These are phyloP conservation scores for Chlamydotis undulata DNA, from an alignment of 2,113 vertebrate species.

Conservation along the genomic window DNA sequence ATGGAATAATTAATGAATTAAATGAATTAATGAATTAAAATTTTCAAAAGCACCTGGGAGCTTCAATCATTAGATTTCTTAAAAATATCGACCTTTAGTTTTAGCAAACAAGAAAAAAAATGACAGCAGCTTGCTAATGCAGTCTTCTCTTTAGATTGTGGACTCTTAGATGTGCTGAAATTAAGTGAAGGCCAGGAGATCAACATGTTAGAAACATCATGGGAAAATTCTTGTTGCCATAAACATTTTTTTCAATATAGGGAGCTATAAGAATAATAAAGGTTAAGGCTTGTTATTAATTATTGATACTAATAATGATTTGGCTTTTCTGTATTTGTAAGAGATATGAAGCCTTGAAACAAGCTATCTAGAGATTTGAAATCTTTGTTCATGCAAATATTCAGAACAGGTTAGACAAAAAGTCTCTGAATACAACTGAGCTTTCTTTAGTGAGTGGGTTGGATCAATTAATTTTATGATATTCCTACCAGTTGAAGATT, in stretches of 20 bases:
- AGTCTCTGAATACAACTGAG: not conserved
- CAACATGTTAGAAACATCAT: not conserved
- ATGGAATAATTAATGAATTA: not conserved
- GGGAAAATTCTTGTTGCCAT: not conserved
- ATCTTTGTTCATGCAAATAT: not conserved
- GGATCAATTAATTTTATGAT: not conserved
- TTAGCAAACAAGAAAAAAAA: not conserved
- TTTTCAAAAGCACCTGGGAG: not conserved
- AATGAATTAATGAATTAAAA: not conserved
- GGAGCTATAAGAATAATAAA: not conserved
- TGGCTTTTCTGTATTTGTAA: not conserved
- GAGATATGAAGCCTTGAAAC: not conserved
- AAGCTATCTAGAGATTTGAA: not conserved
- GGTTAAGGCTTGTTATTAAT: not conserved
- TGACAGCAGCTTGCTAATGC: not conserved
- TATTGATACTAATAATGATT: not conserved
- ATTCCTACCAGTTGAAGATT: not conserved
- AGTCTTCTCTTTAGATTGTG: not conserved
- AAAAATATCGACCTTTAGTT: not conserved
- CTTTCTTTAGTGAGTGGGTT: not conserved
- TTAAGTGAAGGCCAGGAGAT: not conserved
- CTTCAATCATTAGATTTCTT: not conserved
- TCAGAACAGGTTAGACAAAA: not conserved
- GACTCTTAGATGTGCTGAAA: not conserved
- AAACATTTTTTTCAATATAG: not conserved